Base-by-base conservation (phyloP, 1,140 invertebrate species). In the Semibalanus balanoides region DNA sequence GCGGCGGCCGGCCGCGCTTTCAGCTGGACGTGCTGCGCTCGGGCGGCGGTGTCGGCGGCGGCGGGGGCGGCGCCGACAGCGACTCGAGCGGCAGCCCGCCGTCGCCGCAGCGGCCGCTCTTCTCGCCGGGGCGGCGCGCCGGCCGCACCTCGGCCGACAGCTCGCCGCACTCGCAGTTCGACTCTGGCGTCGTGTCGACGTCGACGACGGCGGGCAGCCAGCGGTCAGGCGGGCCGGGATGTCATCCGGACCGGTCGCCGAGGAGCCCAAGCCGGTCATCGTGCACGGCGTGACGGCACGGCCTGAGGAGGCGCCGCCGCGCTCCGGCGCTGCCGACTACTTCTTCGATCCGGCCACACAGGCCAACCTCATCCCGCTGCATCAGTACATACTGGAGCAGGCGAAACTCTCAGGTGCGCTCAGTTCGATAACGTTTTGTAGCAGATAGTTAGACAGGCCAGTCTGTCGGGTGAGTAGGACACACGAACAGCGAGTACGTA, bases 341-440 rank as follows among this genome's bases (percentile, higher is more conserved):
- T 75, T 35, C 30, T 31, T 43, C 35, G 43, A 30, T 14, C 70
- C 28, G 70, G 27, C n/a, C 29, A 76, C 28, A 43, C 87, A 89
- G 74, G 86, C 89, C 80, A 91, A 94, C 83, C 83, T 94, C 74
- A 82, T 94, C 80, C 92, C 93, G 5, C 84, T 95, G 75, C 93
- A 94, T 82, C 91, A 94, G 83, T 95, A 94, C 81, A 92, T 95
- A 74, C 86, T 95, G 78, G 92, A 95, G 82, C 91, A 95, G 78
- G 83, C 83, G 27, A 83, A 83, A 64, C 77, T 84, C 31, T 83
- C 82, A 74, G 82, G 82, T 81, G 31, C 0, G 70, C 28, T n/a
- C n/a, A n/a, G n/a, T n/a, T n/a, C n/a, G n/a, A n/a, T n/a, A n/a
- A n/a, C n/a, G n/a, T n/a, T n/a, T n/a, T n/a, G n/a, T n/a, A n/a